Evolutionary conservation across 2,113 vertebrate genomes (phyloP).

Genomic region (Numida meleagris): DNA sequence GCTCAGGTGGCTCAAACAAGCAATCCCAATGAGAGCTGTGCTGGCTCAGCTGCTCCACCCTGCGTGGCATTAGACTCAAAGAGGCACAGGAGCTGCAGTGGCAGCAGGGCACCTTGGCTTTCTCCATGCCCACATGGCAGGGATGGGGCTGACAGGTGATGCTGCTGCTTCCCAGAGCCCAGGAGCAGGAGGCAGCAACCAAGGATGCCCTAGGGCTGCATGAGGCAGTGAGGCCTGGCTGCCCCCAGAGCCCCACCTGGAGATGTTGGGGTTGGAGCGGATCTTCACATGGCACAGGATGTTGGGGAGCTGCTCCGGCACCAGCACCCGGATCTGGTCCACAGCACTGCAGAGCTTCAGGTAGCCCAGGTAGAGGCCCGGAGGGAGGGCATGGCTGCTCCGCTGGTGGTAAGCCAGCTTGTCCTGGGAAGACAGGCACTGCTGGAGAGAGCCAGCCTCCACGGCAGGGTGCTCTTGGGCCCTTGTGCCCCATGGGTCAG

Average conservation of each 20-base stretch:
- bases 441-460: background rate
- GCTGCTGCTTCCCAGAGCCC: accelerated
- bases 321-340: slow-evolving; percentile 90
- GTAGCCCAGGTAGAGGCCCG: slow-evolving; percentile 90
- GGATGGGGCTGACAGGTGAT: background rate
- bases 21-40: background rate
- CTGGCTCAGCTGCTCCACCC: background rate
- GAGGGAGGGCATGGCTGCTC: slow-evolving; percentile 83
- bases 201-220: background rate
- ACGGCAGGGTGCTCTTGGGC: accelerated
- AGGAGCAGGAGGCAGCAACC: background rate
- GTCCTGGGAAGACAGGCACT: slow-evolving; percentile 76
- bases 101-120: background rate
- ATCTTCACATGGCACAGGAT: slow-evolving; percentile 90
- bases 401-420: slow-evolving; percentile 88
- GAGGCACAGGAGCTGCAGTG: background rate
- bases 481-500: background rate
- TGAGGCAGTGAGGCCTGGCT: background rate
- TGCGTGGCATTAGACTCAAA: background rate
- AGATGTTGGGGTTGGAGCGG: slow-evolving; percentile 88
- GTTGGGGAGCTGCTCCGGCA: slow-evolving; percentile 88
- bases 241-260: slow-evolving; percentile 76
- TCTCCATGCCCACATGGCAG: background rate
- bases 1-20: accelerated
- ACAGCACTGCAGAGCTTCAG: slow-evolving; percentile 91